Conservation (phyloP, 2,113 vertebrate species). For the Barbus barbus region DNA sequence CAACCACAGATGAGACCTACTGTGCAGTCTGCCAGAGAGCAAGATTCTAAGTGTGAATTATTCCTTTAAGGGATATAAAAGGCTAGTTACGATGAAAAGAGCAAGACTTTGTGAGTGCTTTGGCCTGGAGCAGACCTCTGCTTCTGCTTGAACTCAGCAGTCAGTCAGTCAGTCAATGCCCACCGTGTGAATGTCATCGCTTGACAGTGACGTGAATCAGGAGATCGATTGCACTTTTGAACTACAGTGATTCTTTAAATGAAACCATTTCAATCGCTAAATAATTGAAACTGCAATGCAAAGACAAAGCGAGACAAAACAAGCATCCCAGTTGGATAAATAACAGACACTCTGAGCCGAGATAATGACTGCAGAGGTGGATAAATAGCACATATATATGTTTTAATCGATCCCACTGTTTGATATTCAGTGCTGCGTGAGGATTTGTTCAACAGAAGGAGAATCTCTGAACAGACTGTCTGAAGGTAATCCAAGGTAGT, state of each 20-base stretch:
- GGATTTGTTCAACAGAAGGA: not conserved
- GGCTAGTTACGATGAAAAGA: not conserved
- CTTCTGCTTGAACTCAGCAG: slow-evolving; percentile 6
- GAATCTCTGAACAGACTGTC: slow-evolving; percentile 7
- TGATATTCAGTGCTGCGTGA: not conserved
- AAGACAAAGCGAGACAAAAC: not conserved
- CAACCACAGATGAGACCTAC: not conserved
- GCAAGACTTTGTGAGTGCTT: not conserved
- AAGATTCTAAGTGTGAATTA: not conserved
- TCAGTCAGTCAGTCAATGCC: slow-evolving; percentile 10
- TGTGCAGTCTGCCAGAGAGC: not conserved
- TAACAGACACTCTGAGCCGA: not conserved
- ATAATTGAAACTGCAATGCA: not conserved
- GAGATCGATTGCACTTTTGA: not conserved
- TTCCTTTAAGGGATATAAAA: not conserved
- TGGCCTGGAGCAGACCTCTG: not conserved
- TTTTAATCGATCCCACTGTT: slow-evolving; percentile 4
- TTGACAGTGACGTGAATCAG: not conserved
- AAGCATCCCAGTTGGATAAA: not conserved
- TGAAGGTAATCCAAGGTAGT: slow-evolving; percentile 39
- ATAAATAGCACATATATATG: not conserved
- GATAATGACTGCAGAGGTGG: not conserved
- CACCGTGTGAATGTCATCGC: slow-evolving; percentile 7
- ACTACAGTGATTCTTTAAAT: not conserved
- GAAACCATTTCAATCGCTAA: not conserved